Evolutionary conservation across 2,113 vertebrate species (phyloP).

Genomic region (Tragelaphus scriptus): DNA sequence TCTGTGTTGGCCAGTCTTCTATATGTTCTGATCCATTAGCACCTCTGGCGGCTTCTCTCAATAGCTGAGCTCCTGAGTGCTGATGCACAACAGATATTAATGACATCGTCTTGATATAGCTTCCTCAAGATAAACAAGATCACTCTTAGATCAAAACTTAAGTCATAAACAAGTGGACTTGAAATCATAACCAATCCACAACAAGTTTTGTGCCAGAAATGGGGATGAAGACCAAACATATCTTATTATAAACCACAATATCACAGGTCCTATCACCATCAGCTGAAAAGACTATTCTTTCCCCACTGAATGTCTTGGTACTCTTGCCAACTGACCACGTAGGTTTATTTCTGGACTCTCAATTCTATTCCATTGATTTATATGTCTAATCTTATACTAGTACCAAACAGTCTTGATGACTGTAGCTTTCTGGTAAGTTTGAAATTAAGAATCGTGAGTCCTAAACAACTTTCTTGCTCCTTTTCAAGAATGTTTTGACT

Average conservation of each 20-base stretch:
- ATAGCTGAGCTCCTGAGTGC: not conserved
- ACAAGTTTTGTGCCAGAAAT: not conserved
- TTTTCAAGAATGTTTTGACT: not conserved
- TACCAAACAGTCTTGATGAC: not conserved
- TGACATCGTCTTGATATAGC: not conserved
- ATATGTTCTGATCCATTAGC: not conserved
- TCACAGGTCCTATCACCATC: not conserved
- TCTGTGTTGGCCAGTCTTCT: not conserved
- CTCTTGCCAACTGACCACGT: not conserved
- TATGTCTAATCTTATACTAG: not conserved
- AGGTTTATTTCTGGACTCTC: not conserved
- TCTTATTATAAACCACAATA: not conserved
- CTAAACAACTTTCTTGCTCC: not conserved
- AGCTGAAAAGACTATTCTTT: not conserved
- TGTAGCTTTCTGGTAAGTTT: not conserved
- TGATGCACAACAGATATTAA: not conserved
- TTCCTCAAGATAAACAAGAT: not conserved
- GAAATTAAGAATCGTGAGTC: not conserved
- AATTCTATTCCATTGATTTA: not conserved
- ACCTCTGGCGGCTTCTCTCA: fast-evolving
- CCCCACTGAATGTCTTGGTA: not conserved
- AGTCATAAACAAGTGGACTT: not conserved
- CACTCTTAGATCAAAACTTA: not conserved
- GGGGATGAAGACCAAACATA: not conserved
- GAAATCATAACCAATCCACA: not conserved